Percentiles rank a stretch among this genome's conserved stretches.
phyloP scores from a whole-genome alignment of 2,888 invertebrate genomes.

The Dryocosmus kuriphilus region DNA sequence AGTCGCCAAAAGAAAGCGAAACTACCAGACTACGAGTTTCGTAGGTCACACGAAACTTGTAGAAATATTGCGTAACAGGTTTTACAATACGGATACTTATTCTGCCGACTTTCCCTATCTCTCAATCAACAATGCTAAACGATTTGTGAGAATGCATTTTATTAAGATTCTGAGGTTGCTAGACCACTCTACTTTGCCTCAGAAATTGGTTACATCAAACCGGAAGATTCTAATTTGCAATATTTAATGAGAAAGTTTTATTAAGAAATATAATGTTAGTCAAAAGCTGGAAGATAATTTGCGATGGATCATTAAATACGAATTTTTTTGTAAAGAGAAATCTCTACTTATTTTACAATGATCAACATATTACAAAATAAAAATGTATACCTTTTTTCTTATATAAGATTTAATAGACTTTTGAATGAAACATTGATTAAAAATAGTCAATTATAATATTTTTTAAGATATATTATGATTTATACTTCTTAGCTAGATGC shows the following conservation, averaged over 20 bases:
- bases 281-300: background rate
- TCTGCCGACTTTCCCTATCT: constrained; percentile 28
- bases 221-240: constrained; percentile 23
- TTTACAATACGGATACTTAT: constrained; percentile 61
- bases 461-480: background rate
- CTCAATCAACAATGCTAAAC: constrained; percentile 35
- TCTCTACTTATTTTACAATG: too few species aligned
- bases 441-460: too few species aligned
- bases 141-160: constrained; percentile 18
- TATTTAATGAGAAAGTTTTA: background rate
- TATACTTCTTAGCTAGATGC: background rate
- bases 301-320: background rate
- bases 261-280: background rate
- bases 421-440: background rate
- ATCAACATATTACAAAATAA: background rate
- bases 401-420: too few species aligned
- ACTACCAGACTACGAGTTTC: constrained; percentile 48
- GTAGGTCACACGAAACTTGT: constrained; percentile 54
- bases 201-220: constrained; percentile 11
- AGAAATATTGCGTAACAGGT: constrained; percentile 62
- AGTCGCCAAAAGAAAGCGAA: constrained; percentile 62
- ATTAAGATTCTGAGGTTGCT: constrained; percentile 15
- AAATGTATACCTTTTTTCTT: background rate
- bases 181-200: constrained; percentile 10
- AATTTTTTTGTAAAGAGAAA: background rate